Evolutionary conservation across 2,797 vertebrate species (phyloP).

Genomic region (Alectoris magna): DNA sequence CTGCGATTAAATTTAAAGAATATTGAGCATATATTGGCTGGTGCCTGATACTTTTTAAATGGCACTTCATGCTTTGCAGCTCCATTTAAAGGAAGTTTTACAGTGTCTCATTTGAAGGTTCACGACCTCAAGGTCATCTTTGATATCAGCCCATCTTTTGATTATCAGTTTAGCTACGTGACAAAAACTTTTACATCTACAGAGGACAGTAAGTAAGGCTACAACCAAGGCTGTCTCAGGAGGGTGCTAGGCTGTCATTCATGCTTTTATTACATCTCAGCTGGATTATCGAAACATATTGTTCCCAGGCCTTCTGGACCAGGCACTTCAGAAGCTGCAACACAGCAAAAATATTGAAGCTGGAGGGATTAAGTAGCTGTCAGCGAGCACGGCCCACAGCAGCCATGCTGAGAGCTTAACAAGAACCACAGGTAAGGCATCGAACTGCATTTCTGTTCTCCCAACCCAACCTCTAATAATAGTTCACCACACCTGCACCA

Average conservation of each 20-base stretch:
- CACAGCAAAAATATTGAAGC: slow-evolving; percentile 40
- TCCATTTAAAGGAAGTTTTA: slow-evolving; percentile 41
- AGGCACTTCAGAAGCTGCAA: slow-evolving; percentile 48
- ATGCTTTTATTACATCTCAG: slow-evolving; percentile 52
- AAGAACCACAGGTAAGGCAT: neutral
- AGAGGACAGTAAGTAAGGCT: slow-evolving; percentile 21
- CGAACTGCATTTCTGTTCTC: neutral
- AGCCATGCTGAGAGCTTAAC: slow-evolving; percentile 24
- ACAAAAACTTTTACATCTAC: slow-evolving; percentile 42
- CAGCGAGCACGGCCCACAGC: neutral
- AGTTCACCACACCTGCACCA: neutral
- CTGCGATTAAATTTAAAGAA: slow-evolving; percentile 34
- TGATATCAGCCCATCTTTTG: slow-evolving; percentile 58
- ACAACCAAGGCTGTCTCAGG: slow-evolving; percentile 49
- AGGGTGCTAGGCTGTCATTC: slow-evolving; percentile 56
- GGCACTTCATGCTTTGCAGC: slow-evolving; percentile 17
- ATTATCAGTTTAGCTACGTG: slow-evolving; percentile 55
- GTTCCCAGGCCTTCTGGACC: slow-evolving; percentile 46
- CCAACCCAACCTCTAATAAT: neutral
- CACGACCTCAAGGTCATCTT: slow-evolving; percentile 45
- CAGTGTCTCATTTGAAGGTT: slow-evolving; percentile 40
- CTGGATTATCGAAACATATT: slow-evolving; percentile 50
- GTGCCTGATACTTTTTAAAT: slow-evolving; percentile 16
- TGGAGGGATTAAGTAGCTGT: slow-evolving; percentile 19
- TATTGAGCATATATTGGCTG: slow-evolving; percentile 25